Percentiles rank a stretch among this genome's conserved stretches.
Conservation (phyloP, 2,797 vertebrate species). For the Poecile montanus region DNA sequence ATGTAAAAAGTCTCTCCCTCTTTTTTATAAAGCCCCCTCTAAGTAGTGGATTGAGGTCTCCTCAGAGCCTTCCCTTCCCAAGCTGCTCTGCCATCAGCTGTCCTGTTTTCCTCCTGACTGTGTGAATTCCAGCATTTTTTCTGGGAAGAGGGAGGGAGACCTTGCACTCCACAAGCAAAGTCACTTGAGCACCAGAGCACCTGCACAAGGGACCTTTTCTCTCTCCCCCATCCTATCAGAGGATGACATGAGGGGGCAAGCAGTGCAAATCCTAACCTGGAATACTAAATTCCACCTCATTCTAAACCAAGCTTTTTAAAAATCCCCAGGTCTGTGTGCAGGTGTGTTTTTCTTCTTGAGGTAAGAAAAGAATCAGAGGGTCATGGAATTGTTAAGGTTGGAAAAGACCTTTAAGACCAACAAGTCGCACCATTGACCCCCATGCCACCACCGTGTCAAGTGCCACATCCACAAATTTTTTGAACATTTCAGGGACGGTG, state of each 20-base stretch:
- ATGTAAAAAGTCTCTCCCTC: background rate
- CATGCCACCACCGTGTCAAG: accelerated
- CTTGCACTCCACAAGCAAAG: accelerated
- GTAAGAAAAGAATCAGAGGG: background rate
- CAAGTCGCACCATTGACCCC: background rate
- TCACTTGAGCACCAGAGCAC: background rate
- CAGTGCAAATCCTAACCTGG: accelerated
- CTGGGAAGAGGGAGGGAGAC: background rate
- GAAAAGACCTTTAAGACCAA: background rate
- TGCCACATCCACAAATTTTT: background rate
- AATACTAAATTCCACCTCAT: background rate
- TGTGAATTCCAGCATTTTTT: background rate
- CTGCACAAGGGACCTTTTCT: background rate
- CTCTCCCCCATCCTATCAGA: background rate
- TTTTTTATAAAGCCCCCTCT: background rate
- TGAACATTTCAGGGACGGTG: background rate
- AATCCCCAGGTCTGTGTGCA: background rate
- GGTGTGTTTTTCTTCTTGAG: accelerated
- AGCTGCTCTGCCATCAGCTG: background rate
- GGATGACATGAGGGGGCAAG: background rate
- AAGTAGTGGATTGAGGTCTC: background rate
- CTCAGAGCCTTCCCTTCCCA: background rate
- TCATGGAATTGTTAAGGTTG: background rate
- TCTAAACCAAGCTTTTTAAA: background rate
- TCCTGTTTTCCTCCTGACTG: background rate